Evolutionary conservation across 1,140 invertebrate species (phyloP).

Genomic region (Elymnias hypermnestra): DNA sequence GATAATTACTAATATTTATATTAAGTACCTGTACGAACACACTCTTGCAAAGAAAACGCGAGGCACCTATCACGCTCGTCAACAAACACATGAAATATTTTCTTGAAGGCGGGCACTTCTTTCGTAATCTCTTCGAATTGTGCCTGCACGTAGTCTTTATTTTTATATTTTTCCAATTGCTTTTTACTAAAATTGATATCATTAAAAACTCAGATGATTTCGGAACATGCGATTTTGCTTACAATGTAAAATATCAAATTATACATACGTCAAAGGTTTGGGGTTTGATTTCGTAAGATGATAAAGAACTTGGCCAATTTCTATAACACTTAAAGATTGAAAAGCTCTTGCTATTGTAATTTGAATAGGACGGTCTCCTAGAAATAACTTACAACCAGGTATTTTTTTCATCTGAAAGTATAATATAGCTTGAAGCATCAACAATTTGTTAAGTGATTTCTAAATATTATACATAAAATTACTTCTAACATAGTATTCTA

Average conservation of each 20-base stretch:
- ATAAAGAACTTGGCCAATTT: conserved; percentile 89
- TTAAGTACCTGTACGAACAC: conserved; percentile 76
- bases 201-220: no score
- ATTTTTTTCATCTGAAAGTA: conserved; percentile 78
- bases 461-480: not conserved
- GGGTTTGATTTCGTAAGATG: conserved; percentile 76
- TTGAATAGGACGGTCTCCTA: conserved; percentile 93
- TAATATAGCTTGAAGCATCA: not conserved
- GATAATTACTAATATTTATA: conserved; percentile 2
- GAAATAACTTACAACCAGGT: conserved; percentile 87
- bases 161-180: conserved; percentile 94
- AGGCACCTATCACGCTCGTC: conserved; percentile 94
- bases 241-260: no score
- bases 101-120: conserved; percentile 92
- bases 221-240: no score
- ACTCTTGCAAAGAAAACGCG: conserved; percentile 88
- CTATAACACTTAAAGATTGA: conserved; percentile 86
- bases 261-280: conserved; percentile 76
- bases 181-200: no score
- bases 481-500: no score
- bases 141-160: conserved; percentile 92
- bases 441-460: not conserved
- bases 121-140: conserved; percentile 92
- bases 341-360: conserved; percentile 93
- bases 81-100: conserved; percentile 88